Evolutionary conservation across 2,797 vertebrate genomes (phyloP).

Genomic region (Orestias chungarensis): DNA sequence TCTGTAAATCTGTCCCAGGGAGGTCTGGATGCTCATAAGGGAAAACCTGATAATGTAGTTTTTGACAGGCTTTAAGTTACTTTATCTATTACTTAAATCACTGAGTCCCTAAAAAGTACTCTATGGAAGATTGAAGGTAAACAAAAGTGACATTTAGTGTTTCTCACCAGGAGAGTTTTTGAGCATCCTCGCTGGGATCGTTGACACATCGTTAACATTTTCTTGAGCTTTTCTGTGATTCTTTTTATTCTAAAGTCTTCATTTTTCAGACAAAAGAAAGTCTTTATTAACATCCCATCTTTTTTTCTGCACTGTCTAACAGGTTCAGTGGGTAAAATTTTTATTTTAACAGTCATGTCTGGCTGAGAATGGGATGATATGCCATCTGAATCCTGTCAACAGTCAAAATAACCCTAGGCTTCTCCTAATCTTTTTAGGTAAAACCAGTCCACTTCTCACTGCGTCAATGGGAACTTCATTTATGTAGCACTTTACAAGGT

Average conservation of each 20-base stretch:
- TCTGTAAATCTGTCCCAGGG: constrained; percentile 16
- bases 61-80: constrained; percentile 8
- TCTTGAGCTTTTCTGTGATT: not conserved
- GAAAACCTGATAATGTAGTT: constrained; percentile 2
- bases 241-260: not conserved
- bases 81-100: not conserved
- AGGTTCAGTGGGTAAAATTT: not conserved
- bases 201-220: not conserved
- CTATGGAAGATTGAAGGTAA: constrained; percentile 5
- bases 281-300: not conserved
- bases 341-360: not conserved
- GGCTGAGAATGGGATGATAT: not conserved
- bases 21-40: constrained; percentile 10
- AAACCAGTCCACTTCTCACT: not conserved
- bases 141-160: constrained; percentile 19
- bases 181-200: not conserved
- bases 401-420: not conserved
- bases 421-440: not conserved
- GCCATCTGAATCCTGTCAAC: not conserved
- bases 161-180: not conserved
- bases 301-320: not conserved
- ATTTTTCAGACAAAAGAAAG: not conserved
- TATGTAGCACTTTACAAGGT: not conserved
- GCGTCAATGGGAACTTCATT: not conserved
- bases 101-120: constrained; percentile 16